A percentile compares a stretch with the other conserved stretches of the same genome.
Conservation (phyloP, 2,113 vertebrate species). For the Hippocampus zosterae region DNA sequence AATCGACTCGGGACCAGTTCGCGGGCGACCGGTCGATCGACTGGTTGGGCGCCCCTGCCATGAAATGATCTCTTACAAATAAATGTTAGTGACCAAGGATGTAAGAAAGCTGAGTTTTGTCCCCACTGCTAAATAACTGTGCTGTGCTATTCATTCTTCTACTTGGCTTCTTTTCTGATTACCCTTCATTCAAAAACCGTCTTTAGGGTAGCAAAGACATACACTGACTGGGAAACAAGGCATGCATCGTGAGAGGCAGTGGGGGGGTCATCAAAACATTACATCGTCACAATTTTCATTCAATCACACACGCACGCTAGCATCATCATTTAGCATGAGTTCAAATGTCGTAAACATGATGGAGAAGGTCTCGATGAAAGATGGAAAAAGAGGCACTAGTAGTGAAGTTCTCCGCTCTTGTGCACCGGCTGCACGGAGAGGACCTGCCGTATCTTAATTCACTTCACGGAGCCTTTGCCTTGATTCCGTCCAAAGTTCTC, state of each 20-base stretch:
- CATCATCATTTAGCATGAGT: slow-evolving; percentile 5
- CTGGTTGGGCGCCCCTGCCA: slow-evolving; percentile 1
- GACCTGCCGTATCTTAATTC: background rate
- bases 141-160: slow-evolving; percentile 1
- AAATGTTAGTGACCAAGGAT: slow-evolving; percentile 21
- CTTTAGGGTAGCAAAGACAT: background rate
- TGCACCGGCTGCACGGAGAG: slow-evolving; percentile 6
- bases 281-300: slow-evolving; percentile 15
- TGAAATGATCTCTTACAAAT: slow-evolving; percentile 44
- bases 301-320: slow-evolving; percentile 20
- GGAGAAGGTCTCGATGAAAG: slow-evolving; percentile 23
- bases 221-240: background rate
- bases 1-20: too few species aligned
- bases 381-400: slow-evolving; percentile 70
- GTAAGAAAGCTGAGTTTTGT: slow-evolving; percentile 13
- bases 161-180: background rate
- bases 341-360: slow-evolving; percentile 13
- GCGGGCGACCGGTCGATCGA: too few species aligned
- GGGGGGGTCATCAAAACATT: slow-evolving; percentile 11
- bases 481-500: slow-evolving; percentile 7
- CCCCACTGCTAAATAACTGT: slow-evolving; percentile 18
- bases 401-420: slow-evolving; percentile 54
- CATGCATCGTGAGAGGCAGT: background rate
- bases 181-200: background rate
- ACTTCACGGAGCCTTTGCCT: background rate